Evolutionary conservation across 2,113 vertebrate species (phyloP), one percentile per base, ranked within the genome.

Genomic region (Gambusia affinis): DNA sequence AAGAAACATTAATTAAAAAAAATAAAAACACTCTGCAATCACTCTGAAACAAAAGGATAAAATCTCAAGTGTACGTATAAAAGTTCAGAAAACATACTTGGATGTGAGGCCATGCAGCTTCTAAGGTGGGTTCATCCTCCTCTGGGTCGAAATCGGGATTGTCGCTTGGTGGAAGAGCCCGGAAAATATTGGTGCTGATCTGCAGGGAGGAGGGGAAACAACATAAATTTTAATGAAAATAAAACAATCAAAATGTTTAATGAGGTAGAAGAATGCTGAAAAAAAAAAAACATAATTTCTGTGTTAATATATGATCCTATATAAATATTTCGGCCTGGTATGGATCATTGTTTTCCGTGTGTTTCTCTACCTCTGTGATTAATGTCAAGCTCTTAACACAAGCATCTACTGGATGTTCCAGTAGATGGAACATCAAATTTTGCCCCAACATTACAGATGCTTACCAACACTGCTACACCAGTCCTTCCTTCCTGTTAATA

Each of bases 61-160:
- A 8, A 70, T 62, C 1, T 42, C 15, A 35, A 71, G 1, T n/a
- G 2, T 15, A 24, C 37, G 1, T 12, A n/a, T 2, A 5, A 47
- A 47, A 64, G 15, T 4, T 27, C 1, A 64, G 12, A 64, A 64
- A 37, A 15, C 54, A 75, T 81, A 99, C 98, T 93, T 99, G 98
- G 92, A 99, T 96, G 91, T 99, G 98, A 71, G 98, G 98, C 98
- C 98, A 99, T 0, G 98, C 96, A 39, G 96, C 97, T 92, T 99
- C 98, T 4, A 99, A 95, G 4, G 97, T 98, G 70, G 98, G 98
- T 62, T 99, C 98, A 75, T 99, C 98, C 89, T 99, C 98, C 88
- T 99, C 98, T 71, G 98, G 98, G 91, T 99, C 98, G 92, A 99
- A 99, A 87, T 99, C 97, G 0, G 98, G 97, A 88, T 99, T 99